phyloP scores from a whole-genome alignment of 2,797 vertebrate species.

The Clangula hyemalis region DNA sequence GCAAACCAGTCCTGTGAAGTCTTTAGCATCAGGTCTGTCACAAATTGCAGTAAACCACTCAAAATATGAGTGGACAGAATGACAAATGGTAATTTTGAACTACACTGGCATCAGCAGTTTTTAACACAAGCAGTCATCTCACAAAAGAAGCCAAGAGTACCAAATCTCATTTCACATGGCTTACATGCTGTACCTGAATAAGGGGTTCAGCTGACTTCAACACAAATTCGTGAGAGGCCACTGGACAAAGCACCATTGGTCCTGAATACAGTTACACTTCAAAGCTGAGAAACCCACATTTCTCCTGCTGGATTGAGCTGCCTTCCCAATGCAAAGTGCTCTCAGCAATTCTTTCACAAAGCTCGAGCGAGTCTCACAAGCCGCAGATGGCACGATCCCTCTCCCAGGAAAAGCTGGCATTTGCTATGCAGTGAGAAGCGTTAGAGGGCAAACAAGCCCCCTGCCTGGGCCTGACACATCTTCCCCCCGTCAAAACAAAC shows the following conservation, averaged over 20 bases:
- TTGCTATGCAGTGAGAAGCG: slow-evolving; percentile 5
- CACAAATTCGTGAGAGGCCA: not conserved
- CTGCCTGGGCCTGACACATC: not conserved
- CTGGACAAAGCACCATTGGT: not conserved
- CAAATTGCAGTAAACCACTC: not conserved
- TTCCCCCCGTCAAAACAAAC: not conserved
- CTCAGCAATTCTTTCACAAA: not conserved
- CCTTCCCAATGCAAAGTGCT: not conserved
- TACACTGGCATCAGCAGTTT: not conserved
- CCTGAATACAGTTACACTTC: not conserved
- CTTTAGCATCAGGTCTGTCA: not conserved
- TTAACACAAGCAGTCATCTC: not conserved
- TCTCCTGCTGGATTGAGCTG: not conserved
- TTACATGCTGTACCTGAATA: not conserved
- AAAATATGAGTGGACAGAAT: not conserved
- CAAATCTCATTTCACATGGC: not conserved
- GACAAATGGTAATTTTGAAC: not conserved
- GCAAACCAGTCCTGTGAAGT: not conserved
- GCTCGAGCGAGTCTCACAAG: not conserved
- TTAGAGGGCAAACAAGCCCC: slow-evolving; percentile 41
- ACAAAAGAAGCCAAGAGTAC: not conserved
- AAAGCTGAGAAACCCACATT: not conserved
- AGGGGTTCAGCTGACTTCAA: not conserved
- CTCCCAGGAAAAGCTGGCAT: not conserved
- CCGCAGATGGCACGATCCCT: not conserved